Base-by-base conservation (phyloP, 2,888 invertebrate genomes). In the Caenorhabditis sp. region DNA sequence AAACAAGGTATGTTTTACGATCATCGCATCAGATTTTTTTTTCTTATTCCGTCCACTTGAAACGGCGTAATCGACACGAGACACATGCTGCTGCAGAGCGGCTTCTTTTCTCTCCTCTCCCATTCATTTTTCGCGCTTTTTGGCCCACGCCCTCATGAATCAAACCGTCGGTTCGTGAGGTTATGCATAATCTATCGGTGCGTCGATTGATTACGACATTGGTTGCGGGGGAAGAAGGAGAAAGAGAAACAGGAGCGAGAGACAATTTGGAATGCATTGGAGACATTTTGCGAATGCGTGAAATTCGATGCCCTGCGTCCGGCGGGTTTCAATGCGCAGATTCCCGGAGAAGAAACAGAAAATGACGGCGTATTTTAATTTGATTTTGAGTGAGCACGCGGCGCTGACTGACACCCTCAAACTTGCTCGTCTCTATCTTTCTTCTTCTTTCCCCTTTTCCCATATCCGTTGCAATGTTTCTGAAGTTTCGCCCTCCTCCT, bases 231-330 rank as follows among this genome's bases (percentile, higher is more conserved):
- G 26, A 51, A 40, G 51, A 15, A 35, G 13, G 40, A n/a, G n/a
- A n/a, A n/a, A n/a, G n/a, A n/a, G n/a, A n/a, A n/a, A n/a, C n/a
- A n/a, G n/a, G n/a, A n/a, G n/a, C n/a, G n/a, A n/a, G 40, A 6
- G 53, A 62, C 26, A 24, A 76, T 76, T 76, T 53, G 67, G 76
- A 67, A 76, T 76, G 76, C 76, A 76, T 76, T 60, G 60, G n/a
- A 56, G 56, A 56, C 64, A 55, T 62, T 55, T 44, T 37, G n/a
- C 35, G 26, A 26, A 53, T 53, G 56, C 47, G 47, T 32, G 67
- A 76, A 76, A 76, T 76, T 67, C 55, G 76, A 67, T 61, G 67
- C 76, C 67, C 26, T 28, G 32, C 32, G 5, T 4, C 13, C 13
- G 9, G 6, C 47, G 44, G 47, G n/a, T 61, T 47, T 9, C 32